Conservation (phyloP, 2,888 invertebrate genomes). For the Trichogramma dendrolimi region DNA sequence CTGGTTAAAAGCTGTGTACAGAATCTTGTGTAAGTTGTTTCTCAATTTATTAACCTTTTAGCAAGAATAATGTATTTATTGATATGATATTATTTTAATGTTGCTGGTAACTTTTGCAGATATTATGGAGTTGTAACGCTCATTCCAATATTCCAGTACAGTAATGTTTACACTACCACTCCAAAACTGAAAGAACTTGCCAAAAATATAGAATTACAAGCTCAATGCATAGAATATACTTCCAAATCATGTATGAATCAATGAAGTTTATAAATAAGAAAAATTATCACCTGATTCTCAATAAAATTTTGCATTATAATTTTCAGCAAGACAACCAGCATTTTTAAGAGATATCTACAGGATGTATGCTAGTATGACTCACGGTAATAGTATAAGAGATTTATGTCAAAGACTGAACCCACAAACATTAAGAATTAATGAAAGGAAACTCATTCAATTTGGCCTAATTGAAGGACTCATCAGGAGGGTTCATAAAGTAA, state of each 20-base stretch:
- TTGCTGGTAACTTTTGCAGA: constrained; percentile 38
- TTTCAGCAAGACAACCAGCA: constrained; percentile 61
- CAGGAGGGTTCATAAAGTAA: constrained; percentile 72
- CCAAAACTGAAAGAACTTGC: constrained; percentile 68
- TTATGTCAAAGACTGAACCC: constrained; percentile 71
- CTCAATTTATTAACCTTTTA: neutral
- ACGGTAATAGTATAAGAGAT: constrained; percentile 73
- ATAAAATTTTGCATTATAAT: constrained; percentile 5
- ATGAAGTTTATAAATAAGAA: neutral
- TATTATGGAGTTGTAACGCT: constrained; percentile 71
- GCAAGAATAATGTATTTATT: constrained; percentile 6
- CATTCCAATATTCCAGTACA: constrained; percentile 78
- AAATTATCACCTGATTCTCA: neutral
- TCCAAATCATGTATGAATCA: constrained; percentile 62
- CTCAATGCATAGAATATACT: constrained; percentile 69
- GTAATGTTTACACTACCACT: constrained; percentile 79
- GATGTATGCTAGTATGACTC: constrained; percentile 72
- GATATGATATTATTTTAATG: neutral
- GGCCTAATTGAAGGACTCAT: constrained; percentile 83
- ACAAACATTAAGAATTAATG: constrained; percentile 70
- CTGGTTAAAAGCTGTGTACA: constrained; percentile 92
- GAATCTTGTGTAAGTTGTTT: constrained; percentile 71
- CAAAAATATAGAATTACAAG: constrained; percentile 64
- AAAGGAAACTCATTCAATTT: constrained; percentile 79
- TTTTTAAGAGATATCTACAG: constrained; percentile 68